Percentiles rank a stretch among this genome's conserved stretches.
Conservation (phyloP, 2,797 vertebrate genomes). For the Phylloscopus collybita region DNA sequence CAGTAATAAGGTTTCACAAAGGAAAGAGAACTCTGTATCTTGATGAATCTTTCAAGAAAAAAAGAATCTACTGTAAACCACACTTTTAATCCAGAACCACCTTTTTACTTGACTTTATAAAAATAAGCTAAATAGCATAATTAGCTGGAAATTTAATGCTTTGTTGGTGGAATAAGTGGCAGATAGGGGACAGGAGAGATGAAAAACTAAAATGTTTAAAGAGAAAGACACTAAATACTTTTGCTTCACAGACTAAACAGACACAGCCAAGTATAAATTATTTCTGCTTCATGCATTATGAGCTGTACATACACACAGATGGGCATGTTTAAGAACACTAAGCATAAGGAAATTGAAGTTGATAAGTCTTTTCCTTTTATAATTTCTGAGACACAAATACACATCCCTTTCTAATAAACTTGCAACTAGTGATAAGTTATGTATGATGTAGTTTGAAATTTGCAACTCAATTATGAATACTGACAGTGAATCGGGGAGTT, state of each 20-base stretch:
- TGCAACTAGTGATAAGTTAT: background rate
- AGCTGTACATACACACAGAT: background rate
- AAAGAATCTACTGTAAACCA: background rate
- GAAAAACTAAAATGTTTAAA: background rate
- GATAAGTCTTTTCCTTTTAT: background rate
- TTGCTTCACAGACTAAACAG: background rate
- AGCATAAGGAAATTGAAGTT: background rate
- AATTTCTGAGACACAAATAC: background rate
- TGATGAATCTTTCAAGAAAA: background rate
- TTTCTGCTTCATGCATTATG: background rate
- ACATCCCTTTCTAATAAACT: background rate
- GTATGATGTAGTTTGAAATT: background rate
- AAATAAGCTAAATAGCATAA: background rate
- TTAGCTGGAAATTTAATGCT: background rate
- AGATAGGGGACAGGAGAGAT: background rate
- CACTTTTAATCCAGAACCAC: background rate
- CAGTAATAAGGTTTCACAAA: background rate
- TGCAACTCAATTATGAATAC: background rate
- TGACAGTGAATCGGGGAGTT: fast-evolving
- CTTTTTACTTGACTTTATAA: background rate
- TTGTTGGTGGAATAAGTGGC: background rate
- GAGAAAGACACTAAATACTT: background rate
- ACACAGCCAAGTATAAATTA: background rate
- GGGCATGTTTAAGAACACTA: background rate
- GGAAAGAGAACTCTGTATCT: background rate